Evolutionary conservation across 2,113 vertebrate species (phyloP), one percentile per base, ranked within the genome.

Genomic region (Carassius gibelio): DNA sequence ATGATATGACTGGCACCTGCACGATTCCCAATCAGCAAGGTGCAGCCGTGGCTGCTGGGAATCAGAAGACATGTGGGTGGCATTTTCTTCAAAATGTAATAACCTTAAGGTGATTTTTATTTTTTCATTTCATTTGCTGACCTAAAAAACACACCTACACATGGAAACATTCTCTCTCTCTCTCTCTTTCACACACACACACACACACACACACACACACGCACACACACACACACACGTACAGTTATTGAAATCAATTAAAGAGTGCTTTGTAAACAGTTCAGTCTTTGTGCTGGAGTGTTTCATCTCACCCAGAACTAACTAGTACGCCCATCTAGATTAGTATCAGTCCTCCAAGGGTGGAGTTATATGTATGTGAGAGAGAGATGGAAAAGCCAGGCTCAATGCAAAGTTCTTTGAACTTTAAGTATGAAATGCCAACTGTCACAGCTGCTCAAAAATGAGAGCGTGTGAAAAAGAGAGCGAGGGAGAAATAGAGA

Each of bases 381-480:
- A 72, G 77, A 80, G 55, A 64, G 78, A 81, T 75, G 42, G 57
- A 4, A n/a, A 72, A 75, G 45, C 23, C 69, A 75, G 30, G 45
- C 75, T 79, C 42, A 42, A 79, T 72, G n/a, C 66, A 36, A 76
- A 38, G 64, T 80, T 79, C 82, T 81, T 86, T 86, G 85, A 86
- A 86, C 78, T 82, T 83, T 59, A 61, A 36, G 57, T 48, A 72
- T 68, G 68, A 84, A 84, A 75, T 87, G 82, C 45, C 66, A 87
- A 78, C 82, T 64, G 57, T 62, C 81, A 59, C 45, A 23, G 57
- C 34, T n/a, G 36, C 15, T 66, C 34, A 38, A 84, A 38, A 75
- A 50, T 26, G 30, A 74, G 66, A 66, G 75, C 48, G 30, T 48
- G 26, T 14, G 50, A 82, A 55, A 52, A 17, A 82, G 64, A 30